Conservation (phyloP, 2,113 vertebrate species). For the Rynchops niger region DNA sequence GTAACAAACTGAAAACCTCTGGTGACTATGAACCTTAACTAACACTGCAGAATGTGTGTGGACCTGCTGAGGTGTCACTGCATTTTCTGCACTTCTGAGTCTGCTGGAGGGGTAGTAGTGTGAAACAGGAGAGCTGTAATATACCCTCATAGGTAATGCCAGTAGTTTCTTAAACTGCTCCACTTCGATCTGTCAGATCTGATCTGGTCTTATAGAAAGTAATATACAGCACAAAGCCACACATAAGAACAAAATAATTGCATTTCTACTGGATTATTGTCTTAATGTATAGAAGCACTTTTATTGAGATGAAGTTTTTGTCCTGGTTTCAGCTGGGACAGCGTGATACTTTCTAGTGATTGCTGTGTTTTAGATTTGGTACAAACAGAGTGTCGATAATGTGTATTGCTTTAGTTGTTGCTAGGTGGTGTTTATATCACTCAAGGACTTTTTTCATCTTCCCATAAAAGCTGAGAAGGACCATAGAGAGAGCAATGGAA, state of each 20-base stretch:
- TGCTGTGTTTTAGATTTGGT: background rate
- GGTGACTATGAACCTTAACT: background rate
- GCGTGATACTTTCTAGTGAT: background rate
- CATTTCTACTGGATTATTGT: background rate
- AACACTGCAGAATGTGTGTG: background rate
- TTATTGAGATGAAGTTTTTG: background rate
- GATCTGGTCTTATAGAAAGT: background rate
- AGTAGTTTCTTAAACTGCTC: background rate
- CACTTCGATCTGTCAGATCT: background rate
- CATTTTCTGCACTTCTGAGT: background rate
- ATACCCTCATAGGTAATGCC: background rate
- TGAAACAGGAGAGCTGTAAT: background rate
- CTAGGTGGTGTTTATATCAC: background rate
- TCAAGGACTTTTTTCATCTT: background rate
- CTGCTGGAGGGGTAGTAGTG: background rate
- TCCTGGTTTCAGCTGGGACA: background rate
- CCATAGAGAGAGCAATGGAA: background rate
- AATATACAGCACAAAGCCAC: background rate
- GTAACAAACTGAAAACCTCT: background rate
- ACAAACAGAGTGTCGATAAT: background rate
- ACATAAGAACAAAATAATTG: background rate
- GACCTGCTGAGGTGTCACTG: background rate
- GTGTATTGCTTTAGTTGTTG: background rate
- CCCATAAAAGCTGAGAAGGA: background rate
- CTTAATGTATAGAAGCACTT: background rate